Conservation (phyloP, 2,797 vertebrate genomes). For the Salmo trutta region DNA sequence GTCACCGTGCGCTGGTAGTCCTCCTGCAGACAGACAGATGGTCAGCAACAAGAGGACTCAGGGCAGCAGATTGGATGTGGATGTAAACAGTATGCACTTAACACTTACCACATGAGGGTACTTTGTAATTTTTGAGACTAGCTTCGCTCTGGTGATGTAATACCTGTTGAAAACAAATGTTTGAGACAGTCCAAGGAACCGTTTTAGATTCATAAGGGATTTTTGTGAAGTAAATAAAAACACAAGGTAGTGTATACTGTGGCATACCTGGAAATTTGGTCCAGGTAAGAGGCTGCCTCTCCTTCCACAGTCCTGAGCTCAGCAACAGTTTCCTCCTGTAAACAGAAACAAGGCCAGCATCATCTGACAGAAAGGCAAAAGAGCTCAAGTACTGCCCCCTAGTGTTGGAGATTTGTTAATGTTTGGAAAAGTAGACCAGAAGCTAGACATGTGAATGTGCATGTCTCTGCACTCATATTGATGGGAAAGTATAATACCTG, state of each 20-base stretch:
- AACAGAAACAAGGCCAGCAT: not conserved
- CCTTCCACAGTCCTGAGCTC: slow-evolving; percentile 87
- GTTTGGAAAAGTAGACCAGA: not conserved
- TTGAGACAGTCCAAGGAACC: not conserved
- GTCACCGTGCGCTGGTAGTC: slow-evolving; percentile 87
- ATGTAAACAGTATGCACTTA: not conserved
- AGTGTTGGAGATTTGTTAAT: not conserved
- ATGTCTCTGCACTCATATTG: not conserved
- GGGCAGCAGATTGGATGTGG: not conserved
- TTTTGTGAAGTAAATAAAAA: not conserved
- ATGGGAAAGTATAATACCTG: slow-evolving; percentile 58
- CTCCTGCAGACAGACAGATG: slow-evolving; percentile 67
- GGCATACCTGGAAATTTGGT: slow-evolving; percentile 86
- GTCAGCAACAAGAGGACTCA: not conserved
- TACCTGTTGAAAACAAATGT: slow-evolving; percentile 68
- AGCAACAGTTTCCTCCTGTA: slow-evolving; percentile 86
- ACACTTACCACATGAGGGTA: slow-evolving; percentile 88
- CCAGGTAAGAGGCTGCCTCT: slow-evolving; percentile 86
- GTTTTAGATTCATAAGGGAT: not conserved
- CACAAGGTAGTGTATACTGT: not conserved
- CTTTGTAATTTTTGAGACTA: slow-evolving; percentile 90
- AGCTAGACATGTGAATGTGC: not conserved
- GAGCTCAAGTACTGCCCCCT: not conserved
- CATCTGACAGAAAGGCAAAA: not conserved
- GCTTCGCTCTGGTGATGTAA: slow-evolving; percentile 87